Evolutionary conservation across 1,140 invertebrate species (phyloP).

Genomic region (Temnothorax curvispinosus): DNA sequence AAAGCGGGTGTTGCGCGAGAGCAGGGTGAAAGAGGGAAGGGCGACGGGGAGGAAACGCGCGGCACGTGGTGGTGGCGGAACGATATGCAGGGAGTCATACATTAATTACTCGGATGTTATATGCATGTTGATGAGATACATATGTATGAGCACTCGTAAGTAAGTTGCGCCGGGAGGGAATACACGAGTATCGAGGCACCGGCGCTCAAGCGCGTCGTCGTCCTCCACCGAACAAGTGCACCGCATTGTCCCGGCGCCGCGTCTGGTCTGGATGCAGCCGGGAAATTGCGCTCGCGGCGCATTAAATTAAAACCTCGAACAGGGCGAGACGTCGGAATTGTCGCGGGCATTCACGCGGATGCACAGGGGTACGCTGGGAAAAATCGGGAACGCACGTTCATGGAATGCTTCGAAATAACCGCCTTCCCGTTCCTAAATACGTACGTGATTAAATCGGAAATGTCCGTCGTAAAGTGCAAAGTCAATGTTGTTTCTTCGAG

Average conservation of each 20-base stretch:
- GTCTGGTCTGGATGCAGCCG: slow-evolving; percentile 33
- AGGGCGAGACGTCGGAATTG: slow-evolving; percentile 24
- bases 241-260: slow-evolving; percentile 46
- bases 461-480: neutral
- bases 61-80: slow-evolving; percentile 10
- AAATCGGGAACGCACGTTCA: neutral
- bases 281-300: slow-evolving; percentile 46
- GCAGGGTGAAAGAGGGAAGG: neutral
- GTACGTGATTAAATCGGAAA: neutral
- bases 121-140: slow-evolving; percentile 75
- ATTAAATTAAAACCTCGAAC: slow-evolving; percentile 47
- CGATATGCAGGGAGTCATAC: slow-evolving; percentile 61
- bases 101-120: slow-evolving; percentile 76
- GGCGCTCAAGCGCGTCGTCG: neutral
- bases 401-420: neutral
- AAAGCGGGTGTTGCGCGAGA: neutral
- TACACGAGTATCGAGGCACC: slow-evolving; percentile 58
- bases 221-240: slow-evolving; percentile 32
- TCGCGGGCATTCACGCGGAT: slow-evolving; percentile 42
- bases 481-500: neutral
- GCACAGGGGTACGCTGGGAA: neutral
- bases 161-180: slow-evolving; percentile 62
- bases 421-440: neutral
- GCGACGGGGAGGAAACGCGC: neutral
- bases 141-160: slow-evolving; percentile 73